Percentiles rank a stretch among this genome's conserved stretches.
These are phyloP conservation scores for Gasteruption jaculator DNA, from an alignment of 2,888 invertebrate genomes.

Conservation along the genomic window DNA sequence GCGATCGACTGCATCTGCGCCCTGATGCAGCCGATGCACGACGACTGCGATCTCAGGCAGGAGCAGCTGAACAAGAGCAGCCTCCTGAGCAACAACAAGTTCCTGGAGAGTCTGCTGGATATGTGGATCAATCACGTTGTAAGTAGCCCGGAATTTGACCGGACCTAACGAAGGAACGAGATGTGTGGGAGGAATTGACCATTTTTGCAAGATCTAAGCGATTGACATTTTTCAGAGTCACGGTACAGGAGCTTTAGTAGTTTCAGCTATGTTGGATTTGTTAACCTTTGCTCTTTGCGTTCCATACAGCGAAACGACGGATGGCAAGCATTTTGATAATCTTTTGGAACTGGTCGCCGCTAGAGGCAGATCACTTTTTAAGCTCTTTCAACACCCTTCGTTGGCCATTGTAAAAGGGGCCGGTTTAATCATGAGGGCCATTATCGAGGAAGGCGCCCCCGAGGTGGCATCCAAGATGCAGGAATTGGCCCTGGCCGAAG, in stretches of 20 bases:
- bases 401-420: conserved; percentile 98
- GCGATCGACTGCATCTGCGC: conserved; percentile 97
- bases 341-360: conserved; percentile 91
- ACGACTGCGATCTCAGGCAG: conserved; percentile 92
- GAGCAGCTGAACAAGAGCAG: conserved; percentile 98
- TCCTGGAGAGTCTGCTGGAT: conserved; percentile 87
- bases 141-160: no score
- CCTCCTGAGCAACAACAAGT: conserved; percentile 83
- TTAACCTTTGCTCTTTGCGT: conserved; percentile 96
- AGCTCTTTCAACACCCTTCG: conserved; percentile 93
- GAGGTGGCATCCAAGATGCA: conserved; percentile 93
- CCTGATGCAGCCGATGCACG: conserved; percentile 97
- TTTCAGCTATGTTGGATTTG: conserved; percentile 97
- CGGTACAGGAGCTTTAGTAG: conserved; percentile 91
- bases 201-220: no score
- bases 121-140: conserved; percentile 96
- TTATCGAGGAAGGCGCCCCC: conserved; percentile 96
- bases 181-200: no score
- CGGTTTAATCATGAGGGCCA: conserved; percentile 92
- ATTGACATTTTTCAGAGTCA: conserved; percentile 65
- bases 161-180: no score
- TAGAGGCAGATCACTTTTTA: conserved; percentile 85
- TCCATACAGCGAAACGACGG: conserved; percentile 98
- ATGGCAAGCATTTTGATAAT: conserved; percentile 91
- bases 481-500: conserved; percentile 91